These are phyloP conservation scores for Autographa gamma DNA, from an alignment of 2,888 invertebrate genomes.

Conservation along the genomic window DNA sequence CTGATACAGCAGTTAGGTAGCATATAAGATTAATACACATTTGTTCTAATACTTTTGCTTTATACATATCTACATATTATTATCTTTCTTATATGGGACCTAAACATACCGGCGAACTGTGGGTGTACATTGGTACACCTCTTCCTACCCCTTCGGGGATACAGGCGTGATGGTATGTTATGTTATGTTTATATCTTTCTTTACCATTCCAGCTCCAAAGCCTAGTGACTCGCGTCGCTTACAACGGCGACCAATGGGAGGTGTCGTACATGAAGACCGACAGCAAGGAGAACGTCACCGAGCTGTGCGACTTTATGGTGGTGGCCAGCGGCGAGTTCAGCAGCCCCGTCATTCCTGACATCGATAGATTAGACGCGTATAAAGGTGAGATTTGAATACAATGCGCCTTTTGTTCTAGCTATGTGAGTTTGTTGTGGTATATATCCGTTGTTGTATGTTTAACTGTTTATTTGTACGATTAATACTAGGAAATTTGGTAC, in stretches of 20 bases:
- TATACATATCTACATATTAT: too few species aligned
- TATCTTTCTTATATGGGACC: too few species aligned
- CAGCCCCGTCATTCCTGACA: conserved; percentile 72
- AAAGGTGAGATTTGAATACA: conserved; percentile 69
- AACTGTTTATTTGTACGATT: too few species aligned
- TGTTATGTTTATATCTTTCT: too few species aligned
- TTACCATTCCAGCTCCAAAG: conserved; percentile 78
- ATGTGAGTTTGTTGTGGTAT: not conserved
- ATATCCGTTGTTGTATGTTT: conserved; percentile 4
- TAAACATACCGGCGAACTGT: too few species aligned
- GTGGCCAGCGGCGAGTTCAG: conserved; percentile 91
- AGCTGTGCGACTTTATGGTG: conserved; percentile 90
- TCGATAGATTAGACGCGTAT: conserved; percentile 73
- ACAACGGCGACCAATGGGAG: conserved; percentile 81
- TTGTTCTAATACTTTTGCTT: too few species aligned
- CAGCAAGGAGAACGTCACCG: conserved; percentile 75
- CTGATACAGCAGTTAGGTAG: too few species aligned
- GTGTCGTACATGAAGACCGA: conserved; percentile 82
- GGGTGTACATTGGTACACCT: too few species aligned
- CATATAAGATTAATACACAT: too few species aligned
- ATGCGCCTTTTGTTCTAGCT: not conserved
- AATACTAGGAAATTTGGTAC: too few species aligned
- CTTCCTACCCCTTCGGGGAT: too few species aligned
- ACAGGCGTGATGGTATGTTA: too few species aligned
- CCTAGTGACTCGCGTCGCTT: conserved; percentile 81